A percentile compares a stretch with the other conserved stretches of the same genome.
phyloP scores from a whole-genome alignment of 2,113 vertebrate species.

The Megaptera novaeangliae region DNA sequence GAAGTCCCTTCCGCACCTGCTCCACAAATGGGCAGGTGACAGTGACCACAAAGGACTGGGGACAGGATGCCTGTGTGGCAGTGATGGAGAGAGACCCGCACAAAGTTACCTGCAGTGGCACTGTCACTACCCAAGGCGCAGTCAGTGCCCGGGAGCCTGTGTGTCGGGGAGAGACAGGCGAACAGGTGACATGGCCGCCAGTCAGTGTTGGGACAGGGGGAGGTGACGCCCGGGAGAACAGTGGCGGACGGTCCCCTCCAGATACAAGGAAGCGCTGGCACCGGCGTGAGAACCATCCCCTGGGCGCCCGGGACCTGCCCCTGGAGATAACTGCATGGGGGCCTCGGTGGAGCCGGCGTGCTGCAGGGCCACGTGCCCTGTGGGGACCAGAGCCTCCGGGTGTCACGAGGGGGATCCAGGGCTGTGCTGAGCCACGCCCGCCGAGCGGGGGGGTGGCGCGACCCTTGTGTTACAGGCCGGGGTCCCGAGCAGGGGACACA shows the following conservation, averaged over 20 bases:
- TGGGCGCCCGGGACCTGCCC: too few relatives aligned
- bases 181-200: background rate
- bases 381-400: too few relatives aligned
- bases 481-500: background rate
- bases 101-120: too few relatives aligned
- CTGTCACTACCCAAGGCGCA: too few relatives aligned
- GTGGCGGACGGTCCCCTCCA: background rate
- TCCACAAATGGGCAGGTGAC: too few relatives aligned
- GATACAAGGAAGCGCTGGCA: too few relatives aligned
- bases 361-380: too few relatives aligned
- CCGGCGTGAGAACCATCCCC: background rate
- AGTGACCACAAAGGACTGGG: background rate
- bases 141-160: too few relatives aligned
- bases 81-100: background rate
- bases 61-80: background rate
- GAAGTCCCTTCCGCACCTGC: background rate
- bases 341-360: background rate
- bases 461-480: background rate
- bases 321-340: background rate
- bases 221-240: background rate
- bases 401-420: too few relatives aligned
- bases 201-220: background rate
- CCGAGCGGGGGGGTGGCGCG: too few relatives aligned
- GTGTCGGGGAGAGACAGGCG: background rate
- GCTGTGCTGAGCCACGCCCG: too few relatives aligned